phyloP scores from a whole-genome alignment of 1,140 invertebrate genomes.

The Polypedilum vanderplanki region DNA sequence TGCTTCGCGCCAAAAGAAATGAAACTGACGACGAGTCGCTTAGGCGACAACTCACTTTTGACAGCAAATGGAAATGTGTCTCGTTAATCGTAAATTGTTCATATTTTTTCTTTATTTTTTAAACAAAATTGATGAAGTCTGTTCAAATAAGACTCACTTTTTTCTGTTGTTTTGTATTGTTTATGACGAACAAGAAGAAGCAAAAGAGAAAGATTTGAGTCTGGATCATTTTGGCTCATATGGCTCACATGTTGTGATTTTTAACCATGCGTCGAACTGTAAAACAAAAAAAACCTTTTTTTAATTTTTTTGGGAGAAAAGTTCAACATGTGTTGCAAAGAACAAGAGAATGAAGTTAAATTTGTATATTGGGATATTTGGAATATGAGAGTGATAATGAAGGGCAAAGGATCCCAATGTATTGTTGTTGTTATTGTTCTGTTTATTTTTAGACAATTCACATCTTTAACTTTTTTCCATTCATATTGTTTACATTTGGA shows the following conservation, averaged over 20 bases:
- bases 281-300: neutral
- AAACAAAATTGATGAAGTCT: neutral
- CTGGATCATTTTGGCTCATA: neutral
- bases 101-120: neutral
- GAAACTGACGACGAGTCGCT: neutral
- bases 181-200: neutral
- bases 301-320: neutral
- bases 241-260: constrained; percentile 17
- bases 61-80: neutral
- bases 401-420: neutral
- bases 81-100: constrained; percentile 9
- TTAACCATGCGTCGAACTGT: neutral
- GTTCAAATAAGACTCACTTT: neutral
- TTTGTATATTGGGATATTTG: no score
- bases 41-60: neutral
- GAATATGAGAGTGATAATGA: neutral
- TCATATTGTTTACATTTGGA: no score
- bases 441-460: neutral
- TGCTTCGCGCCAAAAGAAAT: neutral
- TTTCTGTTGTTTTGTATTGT: neutral
- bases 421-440: neutral
- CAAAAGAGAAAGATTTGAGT: neutral
- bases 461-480: no score
- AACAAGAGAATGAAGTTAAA: no score
- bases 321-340: neutral